Percentiles rank a stretch among this genome's conserved stretches.
Evolutionary conservation across 2,797 vertebrate species (phyloP).

Genomic region (Channa striata): DNA sequence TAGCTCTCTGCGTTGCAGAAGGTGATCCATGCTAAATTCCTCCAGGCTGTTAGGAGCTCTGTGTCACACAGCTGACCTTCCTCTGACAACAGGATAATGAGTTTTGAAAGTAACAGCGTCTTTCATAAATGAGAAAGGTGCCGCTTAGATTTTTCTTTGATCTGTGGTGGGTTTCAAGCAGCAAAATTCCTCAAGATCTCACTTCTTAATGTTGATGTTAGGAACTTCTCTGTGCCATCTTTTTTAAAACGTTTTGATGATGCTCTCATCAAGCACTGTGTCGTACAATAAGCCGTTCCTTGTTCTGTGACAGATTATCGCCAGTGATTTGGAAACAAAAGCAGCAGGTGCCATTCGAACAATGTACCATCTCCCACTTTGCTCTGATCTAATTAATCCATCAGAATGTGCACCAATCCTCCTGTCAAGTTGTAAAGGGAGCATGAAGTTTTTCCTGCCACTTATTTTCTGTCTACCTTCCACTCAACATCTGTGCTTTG

Average conservation of each 20-base stretch:
- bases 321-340: constrained; percentile 9
- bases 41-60: constrained; percentile 70
- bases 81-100: constrained; percentile 78
- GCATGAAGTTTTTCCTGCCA: constrained; percentile 38
- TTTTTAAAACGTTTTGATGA: not conserved
- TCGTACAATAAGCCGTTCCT: not conserved
- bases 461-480: constrained; percentile 39
- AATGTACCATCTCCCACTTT: constrained; percentile 24
- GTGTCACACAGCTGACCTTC: constrained; percentile 78
- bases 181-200: not conserved
- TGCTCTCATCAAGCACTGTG: constrained; percentile 3
- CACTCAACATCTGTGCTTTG: constrained; percentile 50
- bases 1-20: constrained; percentile 72
- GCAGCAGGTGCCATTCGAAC: constrained; percentile 7
- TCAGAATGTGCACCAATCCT: constrained; percentile 19
- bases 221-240: constrained; percentile 3
- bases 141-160: constrained; percentile 55
- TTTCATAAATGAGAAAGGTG: constrained; percentile 63
- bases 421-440: constrained; percentile 45
- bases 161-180: constrained; percentile 23
- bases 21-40: constrained; percentile 81
- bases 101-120: constrained; percentile 64
- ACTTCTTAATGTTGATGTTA: not conserved
- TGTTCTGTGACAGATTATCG: not conserved
- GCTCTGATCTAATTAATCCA: constrained; percentile 26